Percentiles rank a stretch among this genome's conserved stretches.
Conservation (phyloP, 2,888 invertebrate species). For the Octonoba sinensis region DNA sequence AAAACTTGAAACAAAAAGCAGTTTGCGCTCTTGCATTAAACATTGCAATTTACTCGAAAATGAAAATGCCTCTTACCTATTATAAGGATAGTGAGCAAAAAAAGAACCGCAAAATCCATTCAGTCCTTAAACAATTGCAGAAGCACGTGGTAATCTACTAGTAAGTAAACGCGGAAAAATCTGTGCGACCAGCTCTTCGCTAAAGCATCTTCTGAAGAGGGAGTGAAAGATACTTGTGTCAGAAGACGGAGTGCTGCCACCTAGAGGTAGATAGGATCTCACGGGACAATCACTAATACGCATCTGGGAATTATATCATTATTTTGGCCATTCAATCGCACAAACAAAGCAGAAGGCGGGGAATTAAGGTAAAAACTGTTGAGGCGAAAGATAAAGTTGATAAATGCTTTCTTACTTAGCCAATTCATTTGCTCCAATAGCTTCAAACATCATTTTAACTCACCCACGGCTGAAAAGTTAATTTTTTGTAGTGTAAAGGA, state of each 20-base stretch:
- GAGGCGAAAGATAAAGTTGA: too few relatives aligned
- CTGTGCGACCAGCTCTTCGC: constrained; percentile 14
- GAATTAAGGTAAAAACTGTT: too few relatives aligned
- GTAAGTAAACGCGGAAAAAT: constrained; percentile 11
- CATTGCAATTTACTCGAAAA: not conserved
- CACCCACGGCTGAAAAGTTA: too few relatives aligned
- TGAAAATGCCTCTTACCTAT: constrained; percentile 26
- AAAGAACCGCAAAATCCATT: constrained; percentile 43
- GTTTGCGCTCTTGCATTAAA: not conserved
- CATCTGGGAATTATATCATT: too few relatives aligned
- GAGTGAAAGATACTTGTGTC: not conserved
- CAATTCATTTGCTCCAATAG: too few relatives aligned
- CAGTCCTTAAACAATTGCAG: constrained; percentile 23
- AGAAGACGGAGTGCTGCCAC: constrained; percentile 14
- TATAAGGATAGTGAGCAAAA: constrained; percentile 26
- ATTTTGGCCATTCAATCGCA: too few relatives aligned
- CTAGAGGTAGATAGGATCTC: constrained; percentile 9
- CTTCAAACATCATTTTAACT: too few relatives aligned
- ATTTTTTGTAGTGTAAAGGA: too few relatives aligned
- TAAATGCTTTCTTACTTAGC: too few relatives aligned
- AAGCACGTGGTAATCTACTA: constrained; percentile 40
- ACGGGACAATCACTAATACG: too few relatives aligned
- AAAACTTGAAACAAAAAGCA: not conserved
- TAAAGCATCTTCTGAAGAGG: constrained; percentile 32
- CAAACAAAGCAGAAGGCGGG: too few relatives aligned